These are phyloP conservation scores for Indicator maculatus DNA, from an alignment of 2,113 vertebrate species.

Conservation along the genomic window DNA sequence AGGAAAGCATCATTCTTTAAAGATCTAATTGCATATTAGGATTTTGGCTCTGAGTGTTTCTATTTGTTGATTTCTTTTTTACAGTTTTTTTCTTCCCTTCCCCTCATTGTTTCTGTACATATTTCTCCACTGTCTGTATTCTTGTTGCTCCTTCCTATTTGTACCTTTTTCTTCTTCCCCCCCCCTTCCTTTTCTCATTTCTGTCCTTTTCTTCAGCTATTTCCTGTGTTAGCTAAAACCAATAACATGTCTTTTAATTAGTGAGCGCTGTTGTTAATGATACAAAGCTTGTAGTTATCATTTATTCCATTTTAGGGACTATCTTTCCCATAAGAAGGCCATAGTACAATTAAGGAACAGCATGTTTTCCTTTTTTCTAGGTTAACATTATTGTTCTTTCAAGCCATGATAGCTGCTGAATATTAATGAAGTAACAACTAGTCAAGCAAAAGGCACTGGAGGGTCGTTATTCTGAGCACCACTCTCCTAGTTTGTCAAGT, in stretches of 20 bases:
- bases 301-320: neutral
- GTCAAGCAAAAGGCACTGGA: neutral
- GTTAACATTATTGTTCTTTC: constrained; percentile 12
- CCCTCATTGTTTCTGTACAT: neutral
- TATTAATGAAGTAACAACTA: neutral
- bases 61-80: neutral
- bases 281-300: neutral
- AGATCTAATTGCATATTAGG: neutral
- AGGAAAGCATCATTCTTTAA: neutral
- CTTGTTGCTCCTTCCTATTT: neutral
- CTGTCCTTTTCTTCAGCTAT: neutral
- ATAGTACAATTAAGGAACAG: neutral
- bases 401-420: neutral
- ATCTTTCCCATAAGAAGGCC: neutral
- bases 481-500: neutral
- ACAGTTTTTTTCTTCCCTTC: neutral
- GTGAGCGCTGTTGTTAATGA: neutral
- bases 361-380: neutral
- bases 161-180: neutral
- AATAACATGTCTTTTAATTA: neutral
- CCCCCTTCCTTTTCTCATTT: neutral
- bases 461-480: neutral
- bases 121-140: neutral
- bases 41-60: neutral
- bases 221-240: neutral